phyloP scores from a whole-genome alignment of 2,888 invertebrate species.

The Caenorhabditis virilis region DNA sequence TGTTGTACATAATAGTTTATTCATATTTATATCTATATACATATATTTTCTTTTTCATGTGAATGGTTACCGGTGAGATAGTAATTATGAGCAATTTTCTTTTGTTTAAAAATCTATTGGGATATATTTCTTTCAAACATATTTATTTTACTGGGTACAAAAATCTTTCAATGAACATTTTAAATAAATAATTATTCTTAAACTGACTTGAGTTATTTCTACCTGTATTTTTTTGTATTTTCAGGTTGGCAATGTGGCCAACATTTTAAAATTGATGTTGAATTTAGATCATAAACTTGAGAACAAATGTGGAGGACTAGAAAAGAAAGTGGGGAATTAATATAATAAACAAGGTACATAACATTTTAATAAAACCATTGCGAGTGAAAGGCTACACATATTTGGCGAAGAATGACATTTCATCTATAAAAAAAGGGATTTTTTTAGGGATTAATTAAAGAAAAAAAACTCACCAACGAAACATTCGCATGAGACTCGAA shows the following conservation, averaged over 20 bases:
- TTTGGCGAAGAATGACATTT: constrained; percentile 69
- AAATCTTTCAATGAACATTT: neutral
- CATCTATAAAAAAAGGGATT: constrained; percentile 51
- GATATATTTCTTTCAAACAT: neutral
- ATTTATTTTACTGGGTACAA: neutral
- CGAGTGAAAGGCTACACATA: constrained; percentile 60
- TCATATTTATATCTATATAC: too few relatives aligned
- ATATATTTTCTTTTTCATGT: neutral
- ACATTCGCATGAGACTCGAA: constrained; percentile 68
- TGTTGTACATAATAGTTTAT: too few relatives aligned
- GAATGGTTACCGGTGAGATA: too few relatives aligned
- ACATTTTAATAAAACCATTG: too few relatives aligned
- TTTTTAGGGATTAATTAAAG: neutral
- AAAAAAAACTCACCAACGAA: constrained; percentile 62
- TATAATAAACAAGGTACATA: too few relatives aligned
- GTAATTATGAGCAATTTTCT: too few relatives aligned
- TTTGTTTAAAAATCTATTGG: neutral
- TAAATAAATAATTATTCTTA: neutral
- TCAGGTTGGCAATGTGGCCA: too few relatives aligned
- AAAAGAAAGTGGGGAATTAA: neutral
- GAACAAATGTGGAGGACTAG: neutral
- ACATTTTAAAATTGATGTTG: neutral
- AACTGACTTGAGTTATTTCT: neutral
- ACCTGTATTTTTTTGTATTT: constrained; percentile 1
- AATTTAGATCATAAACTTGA: too few relatives aligned